Conservation (phyloP, 30 jellyfish, hydroid and myxozoan species). For the Calvadosia cruxmelitensis region DNA sequence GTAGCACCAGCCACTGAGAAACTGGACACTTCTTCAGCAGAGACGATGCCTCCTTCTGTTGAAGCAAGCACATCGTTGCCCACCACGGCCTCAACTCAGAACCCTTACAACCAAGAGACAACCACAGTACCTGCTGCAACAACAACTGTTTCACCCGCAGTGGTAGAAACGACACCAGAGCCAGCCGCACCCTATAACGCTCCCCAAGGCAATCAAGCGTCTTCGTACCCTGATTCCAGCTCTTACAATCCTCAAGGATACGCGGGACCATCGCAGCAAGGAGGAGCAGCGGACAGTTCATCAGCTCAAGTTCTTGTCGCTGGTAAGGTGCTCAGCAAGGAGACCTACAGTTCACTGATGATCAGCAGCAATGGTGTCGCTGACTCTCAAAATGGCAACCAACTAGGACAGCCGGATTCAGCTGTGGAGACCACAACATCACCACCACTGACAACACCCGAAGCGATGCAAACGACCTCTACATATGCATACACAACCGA, state of each 20-base stretch:
- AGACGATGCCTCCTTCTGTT: neutral
- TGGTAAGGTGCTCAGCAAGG: neutral
- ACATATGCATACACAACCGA: neutral
- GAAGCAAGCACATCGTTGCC: neutral
- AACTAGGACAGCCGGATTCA: neutral
- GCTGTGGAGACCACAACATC: neutral
- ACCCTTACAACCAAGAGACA: neutral
- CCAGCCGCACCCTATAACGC: neutral
- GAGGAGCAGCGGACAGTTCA: neutral
- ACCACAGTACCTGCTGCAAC: neutral
- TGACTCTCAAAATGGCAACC: neutral
- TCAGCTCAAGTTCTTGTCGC: neutral
- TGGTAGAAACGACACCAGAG: neutral
- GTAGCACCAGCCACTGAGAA: neutral
- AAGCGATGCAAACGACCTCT: neutral
- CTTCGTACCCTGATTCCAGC: neutral
- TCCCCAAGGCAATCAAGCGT: neutral
- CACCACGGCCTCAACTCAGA: neutral
- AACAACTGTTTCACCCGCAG: neutral
- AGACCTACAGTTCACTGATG: neutral
- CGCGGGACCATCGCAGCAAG: neutral
- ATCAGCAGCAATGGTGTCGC: neutral
- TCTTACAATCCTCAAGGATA: neutral
- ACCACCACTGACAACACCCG: neutral
- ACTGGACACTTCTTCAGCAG: neutral